A percentile compares a stretch with the other conserved stretches of the same genome.
Evolutionary conservation across 2,113 vertebrate genomes (phyloP).

Genomic region (Perca fluviatilis): DNA sequence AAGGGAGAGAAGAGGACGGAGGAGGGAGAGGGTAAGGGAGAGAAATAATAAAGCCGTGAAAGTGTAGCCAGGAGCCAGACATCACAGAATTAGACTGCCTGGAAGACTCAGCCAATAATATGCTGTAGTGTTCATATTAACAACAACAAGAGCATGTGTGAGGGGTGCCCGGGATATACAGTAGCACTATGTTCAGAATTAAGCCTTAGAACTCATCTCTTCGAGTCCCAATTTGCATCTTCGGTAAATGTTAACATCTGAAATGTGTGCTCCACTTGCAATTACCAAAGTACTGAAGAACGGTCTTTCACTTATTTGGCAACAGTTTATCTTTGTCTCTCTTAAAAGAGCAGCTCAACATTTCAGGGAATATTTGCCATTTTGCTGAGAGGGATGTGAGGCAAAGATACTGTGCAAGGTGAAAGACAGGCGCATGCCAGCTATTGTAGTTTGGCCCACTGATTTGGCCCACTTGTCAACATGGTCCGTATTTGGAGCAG

Average conservation of each 20-base stretch:
- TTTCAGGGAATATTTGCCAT: background rate
- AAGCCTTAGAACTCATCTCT: background rate
- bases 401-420: too few species aligned
- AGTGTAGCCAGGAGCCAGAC: slow-evolving; percentile 39
- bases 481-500: background rate
- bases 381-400: background rate
- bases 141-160: slow-evolving; percentile 13
- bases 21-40: background rate
- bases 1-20: slow-evolving; percentile 1
- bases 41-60: slow-evolving; percentile 51
- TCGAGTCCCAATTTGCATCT: background rate
- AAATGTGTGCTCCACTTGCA: background rate
- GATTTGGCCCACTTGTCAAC: too few species aligned
- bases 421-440: too few species aligned
- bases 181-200: background rate
- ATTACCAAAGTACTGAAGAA: background rate
- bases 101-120: slow-evolving; percentile 11
- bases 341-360: background rate
- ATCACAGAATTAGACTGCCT: slow-evolving; percentile 32
- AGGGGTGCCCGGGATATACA: background rate
- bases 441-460: too few species aligned
- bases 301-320: slow-evolving; percentile 5
- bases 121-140: slow-evolving; percentile 9
- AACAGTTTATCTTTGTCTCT: slow-evolving; percentile 5
- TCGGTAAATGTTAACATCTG: background rate